A percentile compares a stretch with the other conserved stretches of the same genome.
Evolutionary conservation across 2,888 invertebrate species (phyloP).

Genomic region (Odontocerum albicorne): DNA sequence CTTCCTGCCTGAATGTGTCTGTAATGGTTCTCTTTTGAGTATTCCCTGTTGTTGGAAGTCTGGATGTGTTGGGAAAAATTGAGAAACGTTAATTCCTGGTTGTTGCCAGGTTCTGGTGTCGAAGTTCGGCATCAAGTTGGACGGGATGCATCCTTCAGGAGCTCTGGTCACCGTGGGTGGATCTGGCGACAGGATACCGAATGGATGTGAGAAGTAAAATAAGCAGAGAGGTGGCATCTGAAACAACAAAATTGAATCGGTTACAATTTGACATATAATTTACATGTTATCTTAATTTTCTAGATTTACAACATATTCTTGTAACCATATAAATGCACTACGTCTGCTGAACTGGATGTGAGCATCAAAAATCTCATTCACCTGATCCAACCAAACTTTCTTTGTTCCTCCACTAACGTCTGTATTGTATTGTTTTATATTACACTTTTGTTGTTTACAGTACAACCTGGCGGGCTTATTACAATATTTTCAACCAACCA

Average conservation of each 20-base stretch:
- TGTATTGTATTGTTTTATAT: no score
- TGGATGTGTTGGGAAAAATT: neutral
- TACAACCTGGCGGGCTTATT: no score
- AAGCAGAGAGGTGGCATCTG: slow-evolving; percentile 57
- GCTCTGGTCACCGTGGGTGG: slow-evolving; percentile 43
- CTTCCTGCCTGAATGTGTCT: neutral
- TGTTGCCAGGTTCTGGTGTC: slow-evolving; percentile 4
- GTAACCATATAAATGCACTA: no score
- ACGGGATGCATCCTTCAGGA: slow-evolving; percentile 21
- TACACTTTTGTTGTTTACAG: no score
- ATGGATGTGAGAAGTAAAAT: slow-evolving; percentile 60
- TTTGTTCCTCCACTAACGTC: no score
- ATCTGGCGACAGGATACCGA: slow-evolving; percentile 57
- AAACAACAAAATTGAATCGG: slow-evolving; percentile 35
- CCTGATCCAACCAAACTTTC: no score
- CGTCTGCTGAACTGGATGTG: no score
- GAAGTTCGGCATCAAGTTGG: slow-evolving; percentile 24
- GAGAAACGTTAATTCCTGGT: slow-evolving; percentile 7
- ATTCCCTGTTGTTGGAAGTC: neutral
- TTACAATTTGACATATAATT: no score
- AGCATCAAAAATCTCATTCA: no score
- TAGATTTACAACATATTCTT: no score
- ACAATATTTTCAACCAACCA: no score
- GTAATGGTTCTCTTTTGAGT: neutral
- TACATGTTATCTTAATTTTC: no score